Evolutionary conservation across 1,140 invertebrate species (phyloP).

Genomic region (Pollicipes pollicipes): DNA sequence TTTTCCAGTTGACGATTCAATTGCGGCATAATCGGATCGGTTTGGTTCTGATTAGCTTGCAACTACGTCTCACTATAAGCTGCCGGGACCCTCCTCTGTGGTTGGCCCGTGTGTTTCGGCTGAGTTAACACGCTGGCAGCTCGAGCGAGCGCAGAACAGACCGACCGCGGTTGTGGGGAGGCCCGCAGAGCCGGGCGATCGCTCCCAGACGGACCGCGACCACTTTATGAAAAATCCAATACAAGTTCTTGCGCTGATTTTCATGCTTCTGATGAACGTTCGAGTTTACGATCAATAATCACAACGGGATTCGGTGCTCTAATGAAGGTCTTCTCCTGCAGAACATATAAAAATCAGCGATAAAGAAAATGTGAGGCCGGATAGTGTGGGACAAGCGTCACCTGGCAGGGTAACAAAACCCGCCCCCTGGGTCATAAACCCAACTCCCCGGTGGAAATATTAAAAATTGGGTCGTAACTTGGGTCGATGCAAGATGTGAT

Average conservation of each 20-base stretch:
- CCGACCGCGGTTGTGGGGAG: not conserved
- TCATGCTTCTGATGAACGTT: conserved; percentile 1
- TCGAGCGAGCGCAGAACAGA: not conserved
- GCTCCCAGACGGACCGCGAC: not conserved
- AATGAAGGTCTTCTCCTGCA: not conserved
- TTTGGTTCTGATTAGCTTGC: not conserved
- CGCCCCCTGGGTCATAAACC: not conserved
- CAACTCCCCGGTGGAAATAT: not conserved
- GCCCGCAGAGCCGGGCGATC: not conserved
- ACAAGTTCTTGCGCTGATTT: not conserved
- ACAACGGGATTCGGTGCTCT: not conserved
- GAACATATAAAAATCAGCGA: not conserved
- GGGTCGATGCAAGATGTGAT: not conserved
- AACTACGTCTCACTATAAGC: not conserved
- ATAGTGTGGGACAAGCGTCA: not conserved
- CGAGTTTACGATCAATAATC: not conserved
- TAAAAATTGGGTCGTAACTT: not conserved
- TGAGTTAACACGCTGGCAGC: not conserved
- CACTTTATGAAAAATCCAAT: conserved; percentile 2
- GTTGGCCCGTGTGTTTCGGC: not conserved
- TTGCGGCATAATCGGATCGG: not conserved
- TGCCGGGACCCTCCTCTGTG: not conserved
- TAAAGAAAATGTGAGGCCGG: not conserved
- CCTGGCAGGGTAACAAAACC: not conserved
- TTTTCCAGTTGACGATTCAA: not conserved